A percentile compares a stretch with the other conserved stretches of the same genome.
These are phyloP conservation scores for Ciona savignyi DNA, from an alignment of 23 tunicate species.

Conservation along the genomic window DNA sequence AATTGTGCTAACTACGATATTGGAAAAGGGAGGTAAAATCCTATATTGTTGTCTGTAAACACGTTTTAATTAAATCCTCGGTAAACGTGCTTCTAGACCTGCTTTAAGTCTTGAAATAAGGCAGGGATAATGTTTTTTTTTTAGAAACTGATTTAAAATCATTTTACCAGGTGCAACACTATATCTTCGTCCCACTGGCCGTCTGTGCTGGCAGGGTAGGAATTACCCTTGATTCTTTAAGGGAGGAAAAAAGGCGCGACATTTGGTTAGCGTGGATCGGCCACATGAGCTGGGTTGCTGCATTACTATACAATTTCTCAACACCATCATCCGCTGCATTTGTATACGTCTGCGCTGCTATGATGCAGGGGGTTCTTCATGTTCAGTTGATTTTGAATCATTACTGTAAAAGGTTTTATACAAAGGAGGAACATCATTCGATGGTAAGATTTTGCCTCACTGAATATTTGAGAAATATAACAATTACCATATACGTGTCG, in stretches of 20 bases:
- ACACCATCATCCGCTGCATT: slow-evolving; percentile 6
- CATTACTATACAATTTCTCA: slow-evolving; percentile 18
- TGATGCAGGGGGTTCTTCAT: slow-evolving; percentile 82
- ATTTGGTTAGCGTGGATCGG: slow-evolving; percentile 74
- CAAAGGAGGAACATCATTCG: slow-evolving; percentile 38
- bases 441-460: slow-evolving; percentile 44
- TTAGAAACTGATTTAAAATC: not conserved
- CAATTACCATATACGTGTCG: no score
- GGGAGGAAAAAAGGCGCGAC: slow-evolving; percentile 43
- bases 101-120: no score
- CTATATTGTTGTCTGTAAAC: not conserved
- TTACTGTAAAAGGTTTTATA: slow-evolving; percentile 67
- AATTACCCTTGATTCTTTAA: slow-evolving; percentile 58
- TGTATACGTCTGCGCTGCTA: slow-evolving; percentile 45
- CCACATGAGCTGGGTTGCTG: slow-evolving; percentile 42
- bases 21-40: not conserved
- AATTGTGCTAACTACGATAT: no score
- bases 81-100: not conserved
- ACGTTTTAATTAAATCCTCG: not conserved
- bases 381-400: slow-evolving; percentile 76
- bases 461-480: no score
- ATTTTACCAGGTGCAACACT: slow-evolving; percentile 63
- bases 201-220: slow-evolving; percentile 51
- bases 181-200: slow-evolving; percentile 60
- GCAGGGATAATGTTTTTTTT: no score